Evolutionary conservation across 2,797 vertebrate species (phyloP), one percentile per base, ranked within the genome.

Genomic region (Sebastolobus altivelis): DNA sequence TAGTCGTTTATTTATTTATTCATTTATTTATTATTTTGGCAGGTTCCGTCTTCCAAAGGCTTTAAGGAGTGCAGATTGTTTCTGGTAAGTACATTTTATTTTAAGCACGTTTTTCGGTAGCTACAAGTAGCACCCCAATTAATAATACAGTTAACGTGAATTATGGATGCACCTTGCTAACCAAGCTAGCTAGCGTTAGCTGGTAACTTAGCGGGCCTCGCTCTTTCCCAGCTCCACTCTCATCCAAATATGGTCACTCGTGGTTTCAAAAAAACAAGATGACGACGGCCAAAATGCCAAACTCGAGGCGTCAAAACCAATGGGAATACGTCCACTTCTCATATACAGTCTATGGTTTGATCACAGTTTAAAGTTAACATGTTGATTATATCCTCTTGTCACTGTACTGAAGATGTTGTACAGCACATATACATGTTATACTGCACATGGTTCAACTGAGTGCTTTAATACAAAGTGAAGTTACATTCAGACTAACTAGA

Each of bases 21-120:
- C 1, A 46, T 46, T 46, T 46, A 46, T 46, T 18, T 46, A 18
- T 18, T 46, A 31, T 31, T 43, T 43, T 43, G 43, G 16, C 43
- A 18, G 43, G 43, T 46, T 46, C 43, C 13, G 14, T 43, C 40
- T 6, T 43, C 2, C 0, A 0, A 16, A 43, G 40, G 0, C 40
- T 43, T 43, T 43, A 43, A 43, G 14, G 40, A 43, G 14, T 1
- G 40, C 16, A 43, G 14, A 43, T 35, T 35, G 33, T 33, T 33
- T 33, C 33, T 33, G 33, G 33, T 33, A 33, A 33, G 33, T 33
- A 6, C 6, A 33, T 33, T 33, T 33, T 33, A 33, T 33, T 33
- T 33, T 33, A 33, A 33, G 33, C 33, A 33, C 8, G 33, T 33
- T 33, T 33, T 33, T 33, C 33, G 8, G 6, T 33, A 33, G 33